Conservation (phyloP, 1,140 invertebrate species). For the Brachionus rubens region DNA sequence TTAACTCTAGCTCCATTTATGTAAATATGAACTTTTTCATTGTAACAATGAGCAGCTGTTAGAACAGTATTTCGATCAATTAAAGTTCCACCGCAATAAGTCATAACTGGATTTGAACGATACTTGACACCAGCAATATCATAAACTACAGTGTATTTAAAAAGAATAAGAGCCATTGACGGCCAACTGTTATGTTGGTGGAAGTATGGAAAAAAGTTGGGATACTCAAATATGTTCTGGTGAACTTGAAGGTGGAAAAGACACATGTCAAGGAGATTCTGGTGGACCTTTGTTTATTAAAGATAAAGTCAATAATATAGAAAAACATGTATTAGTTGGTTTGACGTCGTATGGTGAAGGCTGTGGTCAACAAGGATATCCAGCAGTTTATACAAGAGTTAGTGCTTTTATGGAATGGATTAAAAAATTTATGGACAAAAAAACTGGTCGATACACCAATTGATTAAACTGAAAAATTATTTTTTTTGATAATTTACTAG, state of each 20-base stretch:
- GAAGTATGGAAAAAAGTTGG: background rate
- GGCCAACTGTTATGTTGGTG: background rate
- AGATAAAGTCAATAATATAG: background rate
- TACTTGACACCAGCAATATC: background rate
- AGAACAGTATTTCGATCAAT: constrained; percentile 70
- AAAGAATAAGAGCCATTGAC: background rate
- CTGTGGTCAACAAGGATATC: background rate
- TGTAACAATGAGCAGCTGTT: constrained; percentile 71
- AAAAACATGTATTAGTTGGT: background rate
- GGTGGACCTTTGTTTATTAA: background rate
- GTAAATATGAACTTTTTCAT: background rate
- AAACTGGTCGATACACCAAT: background rate
- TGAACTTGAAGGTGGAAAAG: background rate
- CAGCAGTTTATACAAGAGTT: background rate
- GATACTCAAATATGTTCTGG: constrained; percentile 6
- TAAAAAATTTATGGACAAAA: background rate
- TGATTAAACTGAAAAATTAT: background rate
- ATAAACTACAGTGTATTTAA: background rate
- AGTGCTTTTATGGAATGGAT: constrained; percentile 29
- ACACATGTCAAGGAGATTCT: constrained; percentile 21
- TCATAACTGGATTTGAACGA: background rate
- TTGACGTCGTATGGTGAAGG: constrained; percentile 13
- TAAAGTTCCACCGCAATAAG: constrained; percentile 71
- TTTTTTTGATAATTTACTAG: too few species aligned
- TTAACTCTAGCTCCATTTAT: background rate